phyloP scores from a whole-genome alignment of 2,113 vertebrate species.

The Chloropsis cyanopogon region DNA sequence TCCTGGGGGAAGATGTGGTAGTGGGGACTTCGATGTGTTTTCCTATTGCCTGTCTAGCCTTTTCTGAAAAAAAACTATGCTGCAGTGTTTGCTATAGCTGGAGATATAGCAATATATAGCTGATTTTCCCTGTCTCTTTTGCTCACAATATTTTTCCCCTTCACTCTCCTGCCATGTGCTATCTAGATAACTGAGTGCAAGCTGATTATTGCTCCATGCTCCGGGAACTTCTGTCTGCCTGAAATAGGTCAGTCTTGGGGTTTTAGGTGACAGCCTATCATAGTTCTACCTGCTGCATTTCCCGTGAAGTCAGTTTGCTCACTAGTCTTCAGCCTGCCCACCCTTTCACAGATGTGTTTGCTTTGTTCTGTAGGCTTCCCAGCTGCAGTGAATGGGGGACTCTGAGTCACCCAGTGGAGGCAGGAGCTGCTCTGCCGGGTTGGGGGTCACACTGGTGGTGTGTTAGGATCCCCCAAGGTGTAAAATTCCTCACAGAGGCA shows the following conservation, averaged over 20 bases:
- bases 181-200: neutral
- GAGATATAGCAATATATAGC: neutral
- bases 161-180: neutral
- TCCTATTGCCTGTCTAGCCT: neutral
- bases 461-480: neutral
- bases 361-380: neutral
- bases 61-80: neutral
- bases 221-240: neutral
- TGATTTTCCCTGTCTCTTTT: neutral
- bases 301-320: neutral
- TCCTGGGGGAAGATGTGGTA: neutral
- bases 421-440: neutral
- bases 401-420: neutral
- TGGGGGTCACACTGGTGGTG: accelerated
- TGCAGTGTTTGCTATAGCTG: neutral
- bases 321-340: neutral
- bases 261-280: neutral
- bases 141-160: neutral
- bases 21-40: neutral
- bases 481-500: neutral
- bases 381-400: accelerated
- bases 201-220: neutral
- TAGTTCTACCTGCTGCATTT: neutral
- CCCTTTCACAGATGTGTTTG: neutral
- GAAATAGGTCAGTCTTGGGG: neutral